Percentiles rank a stretch among this genome's conserved stretches.
These are phyloP conservation scores for Plectropomus leopardus DNA, from an alignment of 2,113 vertebrate genomes.

Conservation along the genomic window DNA sequence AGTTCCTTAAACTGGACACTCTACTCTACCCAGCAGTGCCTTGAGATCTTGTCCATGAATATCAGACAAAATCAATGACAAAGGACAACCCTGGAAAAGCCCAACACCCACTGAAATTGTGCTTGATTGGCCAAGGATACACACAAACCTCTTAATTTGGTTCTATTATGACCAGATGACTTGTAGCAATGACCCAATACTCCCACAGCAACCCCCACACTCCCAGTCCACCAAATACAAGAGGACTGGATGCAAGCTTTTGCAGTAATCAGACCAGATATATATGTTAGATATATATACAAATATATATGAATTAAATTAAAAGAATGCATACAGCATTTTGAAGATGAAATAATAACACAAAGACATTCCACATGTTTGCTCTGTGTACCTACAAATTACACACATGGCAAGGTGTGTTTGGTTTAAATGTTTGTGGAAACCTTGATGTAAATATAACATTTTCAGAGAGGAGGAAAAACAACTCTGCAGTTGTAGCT, in stretches of 20 bases:
- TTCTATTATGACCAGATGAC: not conserved
- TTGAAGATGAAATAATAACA: not conserved
- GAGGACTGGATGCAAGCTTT: not conserved
- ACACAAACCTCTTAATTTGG: not conserved
- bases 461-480: slow-evolving; percentile 6
- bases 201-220: too few species aligned
- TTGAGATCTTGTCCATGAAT: not conserved
- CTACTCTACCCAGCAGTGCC: not conserved
- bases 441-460: not conserved
- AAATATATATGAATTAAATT: not conserved
- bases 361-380: not conserved
- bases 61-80: not conserved
- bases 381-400: not conserved
- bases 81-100: not conserved
- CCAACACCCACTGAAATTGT: not conserved
- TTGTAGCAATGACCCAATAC: not conserved
- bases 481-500: not conserved
- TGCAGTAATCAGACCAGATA: not conserved
- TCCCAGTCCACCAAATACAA: not conserved
- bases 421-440: not conserved
- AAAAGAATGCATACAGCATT: not conserved
- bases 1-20: not conserved
- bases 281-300: too few species aligned
- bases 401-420: not conserved
- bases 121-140: not conserved